Conservation (phyloP, 2,113 vertebrate species). For the Scomber japonicus region DNA sequence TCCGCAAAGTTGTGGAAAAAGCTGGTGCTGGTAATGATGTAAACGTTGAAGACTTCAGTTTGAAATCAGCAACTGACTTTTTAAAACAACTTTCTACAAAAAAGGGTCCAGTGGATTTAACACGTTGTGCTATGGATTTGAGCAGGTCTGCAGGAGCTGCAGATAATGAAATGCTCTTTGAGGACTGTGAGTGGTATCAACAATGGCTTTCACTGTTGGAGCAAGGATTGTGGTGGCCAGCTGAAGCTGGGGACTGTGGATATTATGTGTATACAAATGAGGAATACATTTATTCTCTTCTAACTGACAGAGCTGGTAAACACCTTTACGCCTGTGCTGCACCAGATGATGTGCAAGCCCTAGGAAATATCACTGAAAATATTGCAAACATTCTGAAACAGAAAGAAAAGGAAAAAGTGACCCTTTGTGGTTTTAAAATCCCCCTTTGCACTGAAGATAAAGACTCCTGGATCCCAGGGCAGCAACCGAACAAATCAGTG, state of each 20-base stretch:
- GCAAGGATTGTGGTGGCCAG: conserved; percentile 95
- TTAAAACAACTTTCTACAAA: conserved; percentile 83
- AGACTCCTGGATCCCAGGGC: conserved; percentile 82
- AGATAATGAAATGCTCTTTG: conserved; percentile 80
- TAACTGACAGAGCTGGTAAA: conserved; percentile 92
- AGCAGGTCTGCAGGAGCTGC: conserved; percentile 67
- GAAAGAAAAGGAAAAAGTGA: conserved; percentile 83
- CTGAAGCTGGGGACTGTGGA: conserved; percentile 92
- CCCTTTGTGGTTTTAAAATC: conserved; percentile 93
- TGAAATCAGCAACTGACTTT: conserved; percentile 82
- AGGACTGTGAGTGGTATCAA: conserved; percentile 89
- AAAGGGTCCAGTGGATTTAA: conserved; percentile 92
- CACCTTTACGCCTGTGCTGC: conserved; percentile 91
- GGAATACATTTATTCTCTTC: conserved; percentile 92
- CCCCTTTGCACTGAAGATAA: conserved; percentile 85
- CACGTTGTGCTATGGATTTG: conserved; percentile 86
- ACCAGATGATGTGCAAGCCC: conserved; percentile 81
- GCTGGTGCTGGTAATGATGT: conserved; percentile 58
- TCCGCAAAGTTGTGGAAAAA: conserved; percentile 70
- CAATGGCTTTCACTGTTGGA: conserved; percentile 93
- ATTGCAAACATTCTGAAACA: conserved; percentile 81
- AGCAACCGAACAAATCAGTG: conserved; percentile 76
- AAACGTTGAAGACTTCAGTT: conserved; percentile 73
- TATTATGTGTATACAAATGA: conserved; percentile 93
- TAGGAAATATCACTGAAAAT: conserved; percentile 82